Evolutionary conservation across 2,888 invertebrate species (phyloP).

Genomic region (Pardosa pseudoannulata): DNA sequence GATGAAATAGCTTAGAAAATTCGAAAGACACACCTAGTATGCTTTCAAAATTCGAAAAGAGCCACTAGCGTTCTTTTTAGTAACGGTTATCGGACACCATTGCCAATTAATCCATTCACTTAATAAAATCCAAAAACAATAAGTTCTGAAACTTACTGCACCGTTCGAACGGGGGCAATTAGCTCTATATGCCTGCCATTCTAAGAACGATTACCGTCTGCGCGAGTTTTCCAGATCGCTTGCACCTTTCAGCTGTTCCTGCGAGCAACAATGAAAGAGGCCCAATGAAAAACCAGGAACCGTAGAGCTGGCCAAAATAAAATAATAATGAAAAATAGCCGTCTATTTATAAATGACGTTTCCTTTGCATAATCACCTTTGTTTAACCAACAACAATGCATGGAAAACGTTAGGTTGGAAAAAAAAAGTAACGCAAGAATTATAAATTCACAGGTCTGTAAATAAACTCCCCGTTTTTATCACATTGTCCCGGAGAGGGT

Average conservation of each 20-base stretch:
- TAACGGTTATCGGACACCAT: too few relatives aligned
- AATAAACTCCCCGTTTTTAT: not conserved
- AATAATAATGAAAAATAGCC: not conserved
- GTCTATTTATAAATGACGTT: not conserved
- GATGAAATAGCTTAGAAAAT: too few relatives aligned
- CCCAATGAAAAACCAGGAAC: slow-evolving; percentile 9
- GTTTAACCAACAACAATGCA: not conserved
- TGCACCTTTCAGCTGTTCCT: not conserved
- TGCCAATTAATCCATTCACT: too few relatives aligned
- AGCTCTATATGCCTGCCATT: not conserved
- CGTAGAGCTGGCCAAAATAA: not conserved
- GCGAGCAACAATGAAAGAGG: not conserved
- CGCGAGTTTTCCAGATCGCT: not conserved
- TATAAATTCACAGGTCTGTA: not conserved
- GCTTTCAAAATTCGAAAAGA: too few relatives aligned
- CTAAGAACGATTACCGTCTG: not conserved
- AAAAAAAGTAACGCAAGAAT: too few relatives aligned
- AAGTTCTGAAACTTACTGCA: too few relatives aligned
- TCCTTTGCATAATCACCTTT: slow-evolving; percentile 17
- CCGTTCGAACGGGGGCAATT: not conserved
- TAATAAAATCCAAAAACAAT: too few relatives aligned
- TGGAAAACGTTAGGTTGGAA: not conserved
- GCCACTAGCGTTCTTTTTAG: too few relatives aligned
- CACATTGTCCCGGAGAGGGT: not conserved
- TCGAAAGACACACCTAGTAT: too few relatives aligned